Base-by-base conservation (phyloP, 2,797 vertebrate genomes). In the Sciaenops ocellatus region DNA sequence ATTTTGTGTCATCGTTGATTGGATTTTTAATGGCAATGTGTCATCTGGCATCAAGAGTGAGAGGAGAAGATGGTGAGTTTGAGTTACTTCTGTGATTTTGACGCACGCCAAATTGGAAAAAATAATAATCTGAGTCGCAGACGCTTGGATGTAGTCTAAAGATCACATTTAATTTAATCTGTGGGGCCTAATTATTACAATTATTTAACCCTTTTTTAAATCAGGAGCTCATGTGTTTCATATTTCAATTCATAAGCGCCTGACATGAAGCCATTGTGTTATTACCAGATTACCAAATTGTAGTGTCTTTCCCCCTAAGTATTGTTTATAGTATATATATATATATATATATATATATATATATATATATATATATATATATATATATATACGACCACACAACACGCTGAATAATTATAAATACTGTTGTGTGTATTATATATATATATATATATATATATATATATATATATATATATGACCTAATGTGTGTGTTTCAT, bases 41-140 rank as follows among this genome's bases (percentile, higher is more conserved):
- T 92, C 93, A 92, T 74, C 88, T 95, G 76, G 92, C 94, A 64
- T 78, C 73, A 16, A 82, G 90, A 92, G 95, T 93, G 87, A 76
- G 84, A 72, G 96, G 93, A 81, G 93, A 97, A 67, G 92, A 94
- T 87, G 97, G 97, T 98, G 95, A 97, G 96, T 87, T 87, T 65
- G 8, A 3, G 20, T 73, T 62, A 64, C 70, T 79, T 73, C 24
- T 68, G 28, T 73, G 24, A 26, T 76, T 74, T 67, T 67, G 63
- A 62, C 67, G 69, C 78, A 73, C 69, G 56, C 26, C 80, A 64
- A 74, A 84, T 54, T 34, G 52, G 11, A 1, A n/a, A 24, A 46
- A 26, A 62, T 6, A 4, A 17, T 0, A 2, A 1, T 52, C 0
- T 10, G 13, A 46, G n/a, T 17, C n/a, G 3, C 4, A 42, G 3